Evolutionary conservation across 2,113 vertebrate species (phyloP), one percentile per base, ranked within the genome.

Genomic region (Sciurus niger): DNA sequence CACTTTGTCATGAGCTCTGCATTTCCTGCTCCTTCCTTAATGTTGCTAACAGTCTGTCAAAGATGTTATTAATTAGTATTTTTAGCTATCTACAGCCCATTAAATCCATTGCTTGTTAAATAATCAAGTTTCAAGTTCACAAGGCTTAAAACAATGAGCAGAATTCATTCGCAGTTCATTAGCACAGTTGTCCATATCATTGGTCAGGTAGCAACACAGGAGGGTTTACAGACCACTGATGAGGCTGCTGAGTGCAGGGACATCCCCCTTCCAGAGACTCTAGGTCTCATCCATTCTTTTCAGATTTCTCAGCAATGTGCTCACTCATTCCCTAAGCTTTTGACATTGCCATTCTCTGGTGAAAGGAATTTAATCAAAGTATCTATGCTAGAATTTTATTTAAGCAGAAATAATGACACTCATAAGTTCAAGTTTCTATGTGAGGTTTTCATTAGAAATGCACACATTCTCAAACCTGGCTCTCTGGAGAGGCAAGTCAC

Each of bases 91-190:
- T 67, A 51, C 43, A 92, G 90, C 40, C 84, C 78, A 82, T 96
- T 97, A 93, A 95, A 86, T 87, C 89, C 96, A 77, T 95, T 95
- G 37, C 74, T 92, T 93, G 51, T 97, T 87, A 95, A 77, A 94
- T 63, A 97, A 94, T 97, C 89, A 37, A 90, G 48, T 95, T 93
- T 95, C 65, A 84, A 96, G 93, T 98, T 95, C 87, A 97, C 90
- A 92, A 90, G 84, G 51, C 73, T 95, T 91, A 89, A 97, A 96
- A 97, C 96, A 96, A 96, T 96, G 87, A 97, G 89, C n/a, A 76
- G 89, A 95, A 96, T 73, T 93, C 68, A 53, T 83, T 90, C 94
- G 88, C 28, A 4, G 14, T 67, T 95, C 87, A 76, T 55, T 94
- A 96, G 65, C 67, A 86, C 37, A 68, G 20, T 46, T 37, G 78